Evolutionary conservation across 1,140 invertebrate species (phyloP).

Genomic region (Bacillus rossius): DNA sequence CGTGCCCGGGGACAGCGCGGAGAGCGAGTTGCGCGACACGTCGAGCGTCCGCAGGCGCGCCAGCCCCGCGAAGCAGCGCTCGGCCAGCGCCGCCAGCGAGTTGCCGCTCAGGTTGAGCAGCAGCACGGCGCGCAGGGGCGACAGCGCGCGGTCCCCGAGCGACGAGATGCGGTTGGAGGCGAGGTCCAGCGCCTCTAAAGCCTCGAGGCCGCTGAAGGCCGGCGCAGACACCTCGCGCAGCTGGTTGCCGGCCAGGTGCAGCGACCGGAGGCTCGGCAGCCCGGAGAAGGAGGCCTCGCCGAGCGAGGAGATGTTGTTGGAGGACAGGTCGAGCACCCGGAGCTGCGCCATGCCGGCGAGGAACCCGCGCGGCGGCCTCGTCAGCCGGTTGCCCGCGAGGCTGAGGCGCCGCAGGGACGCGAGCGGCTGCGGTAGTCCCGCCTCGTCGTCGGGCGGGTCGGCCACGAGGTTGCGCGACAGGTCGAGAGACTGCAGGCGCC

Average conservation of each 20-base stretch:
- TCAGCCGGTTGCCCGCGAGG: conserved; percentile 40
- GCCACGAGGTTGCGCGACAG: conserved; percentile 58
- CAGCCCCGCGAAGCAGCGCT: conserved; percentile 56
- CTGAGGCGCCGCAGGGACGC: conserved; percentile 54
- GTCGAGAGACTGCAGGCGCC: conserved; percentile 47
- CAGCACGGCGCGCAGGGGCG: conserved; percentile 30
- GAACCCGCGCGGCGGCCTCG: conserved; percentile 27
- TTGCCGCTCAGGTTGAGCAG: conserved; percentile 64
- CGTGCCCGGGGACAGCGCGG: conserved; percentile 60
- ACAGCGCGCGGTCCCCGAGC: conserved; percentile 35
- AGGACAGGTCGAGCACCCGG: conserved; percentile 42
- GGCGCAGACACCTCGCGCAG: conserved; percentile 42
- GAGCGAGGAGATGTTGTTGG: conserved; percentile 43
- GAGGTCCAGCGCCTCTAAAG: conserved; percentile 43
- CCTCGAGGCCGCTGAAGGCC: conserved; percentile 38
- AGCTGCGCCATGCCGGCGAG: conserved; percentile 38
- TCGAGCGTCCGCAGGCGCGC: conserved; percentile 68
- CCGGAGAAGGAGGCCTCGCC: conserved; percentile 27
- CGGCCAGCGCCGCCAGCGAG: conserved; percentile 50
- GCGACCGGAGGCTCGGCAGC: conserved; percentile 60
- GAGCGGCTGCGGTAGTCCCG: conserved; percentile 49
- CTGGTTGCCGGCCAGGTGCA: conserved; percentile 77
- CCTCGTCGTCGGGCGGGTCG: conserved; percentile 41
- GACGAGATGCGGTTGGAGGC: conserved; percentile 44
- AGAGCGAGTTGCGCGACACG: conserved; percentile 69